These are phyloP conservation scores for Psylliodes chrysocephalus DNA, from an alignment of 2,888 invertebrate genomes.

Conservation along the genomic window DNA sequence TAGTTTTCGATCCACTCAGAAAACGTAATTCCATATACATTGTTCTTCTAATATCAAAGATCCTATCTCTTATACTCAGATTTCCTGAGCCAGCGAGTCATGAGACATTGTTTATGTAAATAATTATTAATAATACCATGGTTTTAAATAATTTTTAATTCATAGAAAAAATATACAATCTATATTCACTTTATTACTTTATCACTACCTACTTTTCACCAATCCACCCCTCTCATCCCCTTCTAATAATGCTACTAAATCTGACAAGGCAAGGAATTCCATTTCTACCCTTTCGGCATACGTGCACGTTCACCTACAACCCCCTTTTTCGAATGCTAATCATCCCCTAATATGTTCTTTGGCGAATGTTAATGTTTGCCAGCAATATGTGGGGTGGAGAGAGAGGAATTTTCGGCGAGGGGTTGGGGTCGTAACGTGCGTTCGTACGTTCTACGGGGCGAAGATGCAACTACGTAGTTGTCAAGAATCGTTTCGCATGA, in stretches of 20 bases:
- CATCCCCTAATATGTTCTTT: slow-evolving; percentile 16
- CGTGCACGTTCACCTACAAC: not conserved
- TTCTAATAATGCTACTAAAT: not conserved
- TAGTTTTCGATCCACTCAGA: too few relatives aligned
- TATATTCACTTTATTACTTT: too few relatives aligned
- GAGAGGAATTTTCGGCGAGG: slow-evolving; percentile 19
- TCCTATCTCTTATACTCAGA: too few relatives aligned
- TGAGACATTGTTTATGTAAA: too few relatives aligned
- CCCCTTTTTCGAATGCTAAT: slow-evolving; percentile 14
- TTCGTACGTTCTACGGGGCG: slow-evolving; percentile 21
- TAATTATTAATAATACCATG: too few relatives aligned
- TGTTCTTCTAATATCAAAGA: too few relatives aligned
- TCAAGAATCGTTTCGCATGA: slow-evolving; percentile 4
- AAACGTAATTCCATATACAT: too few relatives aligned
- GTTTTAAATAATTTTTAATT: too few relatives aligned
- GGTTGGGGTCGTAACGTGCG: slow-evolving; percentile 26
- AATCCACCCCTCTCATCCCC: not conserved
- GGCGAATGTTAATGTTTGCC: slow-evolving; percentile 33
- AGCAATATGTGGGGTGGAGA: slow-evolving; percentile 41
- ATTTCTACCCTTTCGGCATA: slow-evolving; percentile 4
- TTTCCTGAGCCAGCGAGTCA: too few relatives aligned
- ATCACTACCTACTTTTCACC: too few relatives aligned
- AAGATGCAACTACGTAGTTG: slow-evolving; percentile 5
- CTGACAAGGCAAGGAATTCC: slow-evolving; percentile 1
- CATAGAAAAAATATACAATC: not conserved